Base-by-base conservation (phyloP, 2,797 vertebrate genomes). In the Galagoides demidoff region DNA sequence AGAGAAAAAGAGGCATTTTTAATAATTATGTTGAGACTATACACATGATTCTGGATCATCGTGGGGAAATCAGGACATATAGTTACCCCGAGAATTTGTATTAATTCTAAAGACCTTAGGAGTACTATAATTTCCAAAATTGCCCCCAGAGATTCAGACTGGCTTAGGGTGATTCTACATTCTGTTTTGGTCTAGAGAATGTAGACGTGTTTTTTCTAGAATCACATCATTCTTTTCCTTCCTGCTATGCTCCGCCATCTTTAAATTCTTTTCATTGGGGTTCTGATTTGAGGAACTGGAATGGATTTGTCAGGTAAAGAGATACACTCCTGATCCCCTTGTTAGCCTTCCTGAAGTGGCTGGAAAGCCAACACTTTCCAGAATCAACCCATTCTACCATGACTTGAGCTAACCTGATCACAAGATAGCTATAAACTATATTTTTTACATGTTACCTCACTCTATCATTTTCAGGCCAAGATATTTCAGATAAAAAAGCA, bases 401-500 rank as follows among this genome's bases (percentile, higher is more conserved):
- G 45, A 61, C 45, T 59, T 77, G 73, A 83, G 78, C 14, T 90
- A 73, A 49, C 25, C 34, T 81, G 19, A 37, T 14, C 59, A 78
- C 29, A 84, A 90, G 52, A 64, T 11, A 88, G 52, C 25, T 70
- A 88, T 52, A 90, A 71, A 66, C 11, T 63, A 19, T 59, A 74
- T n/a, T 84, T 81, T 81, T 66, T 89, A 34, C 22, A 20, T 59
- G 73, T 49, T 34, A 88, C 1, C 4, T 52, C 11, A 27, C 27
- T 79, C 43, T 77, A 43, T 52, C 25, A 76, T 61, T 81, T 94
- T 90, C 5, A 87, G 79, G 49, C 20, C 39, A 79, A 61, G n/a
- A 84, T 31, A 7, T 87, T 96, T 92, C 77, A 84, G 83, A 81
- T 14, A 61, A 92, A 89, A 64, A 87, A 68, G 57, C 34, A 9